Base-by-base conservation (phyloP, 1,140 invertebrate genomes). In the Tetramorium parvispinum region DNA sequence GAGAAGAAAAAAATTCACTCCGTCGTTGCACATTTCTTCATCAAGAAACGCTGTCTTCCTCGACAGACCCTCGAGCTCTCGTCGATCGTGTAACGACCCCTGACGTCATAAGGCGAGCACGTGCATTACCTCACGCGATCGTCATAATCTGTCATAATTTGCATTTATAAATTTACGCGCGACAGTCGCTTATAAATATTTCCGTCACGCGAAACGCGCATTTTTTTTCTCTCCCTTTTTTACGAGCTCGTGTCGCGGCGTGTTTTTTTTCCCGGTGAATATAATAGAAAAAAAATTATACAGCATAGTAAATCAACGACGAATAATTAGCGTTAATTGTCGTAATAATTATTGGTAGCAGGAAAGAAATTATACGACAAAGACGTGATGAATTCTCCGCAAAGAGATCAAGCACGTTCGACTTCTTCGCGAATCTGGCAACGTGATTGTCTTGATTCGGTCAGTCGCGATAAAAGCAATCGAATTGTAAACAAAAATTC, bases 71-170 rank as follows among this genome's bases (percentile, higher is more conserved):
- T 73, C 27, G 10, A 53, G 49, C 27, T 32, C 51, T 16, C n/a
- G 68, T n/a, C n/a, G 18, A 37, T 24, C 70, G 24, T 32, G 24
- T n/a, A 24, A 65, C 11, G 24, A 51, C 24, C 24, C 57, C 24
- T 49, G 40, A 21, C 10, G 10, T 6, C 2, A 13, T 21, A 65
- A 40, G 37, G 21, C 53, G 21, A 27, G 37, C 53, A 11, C 24
- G 6, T 70, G 37, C 21, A 70, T 70, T 70, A 81, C 7, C 53
- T 70, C 51, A 57, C 32, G 66, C 79, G 65, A 73, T 82, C 51
- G n/a, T 59, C n/a, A n/a, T 21, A 83, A 83, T 83, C 57, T 75
- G 55, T 83, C 79, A 83, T 61, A 75, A 83, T 83, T 75, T 75
- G 68, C 68, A 61, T 83, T 73, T 73, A 73, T 73, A 70, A 70